Percentiles rank a stretch among this genome's conserved stretches.
Conservation (phyloP, 2,888 invertebrate species). For the Perizoma flavofasciatum region DNA sequence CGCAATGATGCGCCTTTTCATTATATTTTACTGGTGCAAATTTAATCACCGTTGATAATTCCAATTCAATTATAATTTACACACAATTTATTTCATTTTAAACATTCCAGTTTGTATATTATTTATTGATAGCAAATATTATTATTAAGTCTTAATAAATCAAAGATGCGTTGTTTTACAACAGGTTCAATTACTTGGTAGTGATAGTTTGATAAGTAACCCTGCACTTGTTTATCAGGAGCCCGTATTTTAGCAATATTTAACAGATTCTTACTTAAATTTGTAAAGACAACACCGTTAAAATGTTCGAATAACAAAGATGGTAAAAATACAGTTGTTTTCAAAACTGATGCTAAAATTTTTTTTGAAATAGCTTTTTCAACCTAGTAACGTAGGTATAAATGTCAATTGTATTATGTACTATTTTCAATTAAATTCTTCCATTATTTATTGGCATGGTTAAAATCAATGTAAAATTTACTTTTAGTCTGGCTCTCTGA, state of each 20-base stretch:
- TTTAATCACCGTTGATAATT: not conserved
- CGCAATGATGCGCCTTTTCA: too few relatives aligned
- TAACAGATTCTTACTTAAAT: slow-evolving; percentile 30
- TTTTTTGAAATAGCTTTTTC: too few relatives aligned
- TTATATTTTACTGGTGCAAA: not conserved
- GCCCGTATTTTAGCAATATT: slow-evolving; percentile 46
- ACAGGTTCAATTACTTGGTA: slow-evolving; percentile 13
- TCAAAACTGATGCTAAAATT: too few relatives aligned
- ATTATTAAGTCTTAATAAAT: slow-evolving; percentile 1
- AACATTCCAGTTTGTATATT: slow-evolving; percentile 26
- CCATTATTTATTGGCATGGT: too few relatives aligned
- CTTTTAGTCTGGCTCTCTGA: too few relatives aligned
- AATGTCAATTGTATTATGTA: slow-evolving; percentile 11
- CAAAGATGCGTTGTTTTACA: slow-evolving; percentile 1
- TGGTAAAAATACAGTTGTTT: too few relatives aligned
- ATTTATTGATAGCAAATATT: slow-evolving; percentile 3
- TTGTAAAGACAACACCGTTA: too few relatives aligned
- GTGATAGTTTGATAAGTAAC: slow-evolving; percentile 3
- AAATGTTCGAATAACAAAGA: too few relatives aligned
- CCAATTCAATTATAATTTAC: not conserved
- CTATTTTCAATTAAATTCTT: not conserved
- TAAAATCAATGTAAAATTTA: too few relatives aligned
- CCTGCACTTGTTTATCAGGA: slow-evolving; percentile 27
- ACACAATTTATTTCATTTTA: not conserved
- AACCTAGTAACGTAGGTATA: too few relatives aligned